Base-by-base conservation (phyloP, 1,140 invertebrate species). In the Cheumatopsyche charites region DNA sequence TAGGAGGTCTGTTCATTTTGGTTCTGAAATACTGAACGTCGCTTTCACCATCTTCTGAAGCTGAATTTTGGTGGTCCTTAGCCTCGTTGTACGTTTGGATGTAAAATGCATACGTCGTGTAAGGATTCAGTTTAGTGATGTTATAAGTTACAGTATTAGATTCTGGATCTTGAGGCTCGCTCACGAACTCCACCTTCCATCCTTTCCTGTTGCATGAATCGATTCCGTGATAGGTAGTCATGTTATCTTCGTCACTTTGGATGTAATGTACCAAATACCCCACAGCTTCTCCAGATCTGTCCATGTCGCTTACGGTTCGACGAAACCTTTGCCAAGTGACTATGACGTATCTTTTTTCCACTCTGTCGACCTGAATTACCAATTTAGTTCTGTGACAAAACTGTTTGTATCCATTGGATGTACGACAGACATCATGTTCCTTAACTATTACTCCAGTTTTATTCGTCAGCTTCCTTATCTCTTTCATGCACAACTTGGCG, bases 201-300 rank as follows among this genome's bases (percentile, higher is more conserved):
- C 73, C 73, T 29, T 80, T 76, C 26, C 87, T 85, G 5, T 89
- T 90, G 81, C 94, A 96, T 4, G 92, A 90, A 81, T 94, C 92
- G 73, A 91, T 83, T 15, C 90, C 89, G 77, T 36, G 29, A 79
- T 90, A 93, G 65, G 92, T 86, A 1, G 90, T 89, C 0, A 94
- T 83, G 79, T 93, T 93, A 55, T 83, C 78, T 63, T 86, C 78
- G 0, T 88, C 87, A 62, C 92, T 88, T 67, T 84, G 82, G 72
- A 90, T 88, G 74, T 88, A 91, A 77, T 90, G 91, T 36, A 94
- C 83, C 17, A 90, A 87, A 79, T 94, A 96, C 49, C 91, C 90
- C 82, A 1, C 12, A 1, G 94, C 81, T 61, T 72, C 29, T 9
- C 29, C 23, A 65, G 13, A 25, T 13, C 1, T 25, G 65, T 67